phyloP scores from a whole-genome alignment of 2,888 invertebrate species.

The Sphaerophoria taeniata region DNA sequence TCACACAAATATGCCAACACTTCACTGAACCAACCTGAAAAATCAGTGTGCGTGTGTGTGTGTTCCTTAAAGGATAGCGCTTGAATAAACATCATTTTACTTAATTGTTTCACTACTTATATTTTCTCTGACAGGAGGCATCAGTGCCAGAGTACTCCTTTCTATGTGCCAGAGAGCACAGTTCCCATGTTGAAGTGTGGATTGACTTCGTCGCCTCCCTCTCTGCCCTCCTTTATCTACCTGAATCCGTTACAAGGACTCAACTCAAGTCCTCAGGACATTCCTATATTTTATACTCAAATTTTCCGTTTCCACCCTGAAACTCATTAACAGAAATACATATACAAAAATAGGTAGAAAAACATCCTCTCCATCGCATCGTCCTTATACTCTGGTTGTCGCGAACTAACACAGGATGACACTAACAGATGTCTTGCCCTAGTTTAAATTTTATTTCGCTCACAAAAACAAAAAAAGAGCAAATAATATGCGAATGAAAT shows the following conservation, averaged over 20 bases:
- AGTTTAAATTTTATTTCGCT: slow-evolving; percentile 47
- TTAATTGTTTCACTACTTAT: slow-evolving; percentile 50
- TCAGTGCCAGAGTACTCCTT: slow-evolving; percentile 10
- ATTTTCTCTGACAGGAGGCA: slow-evolving; percentile 40
- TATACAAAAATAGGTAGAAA: not conserved
- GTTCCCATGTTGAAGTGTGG: slow-evolving; percentile 7
- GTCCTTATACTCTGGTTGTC: slow-evolving; percentile 2
- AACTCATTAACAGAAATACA: slow-evolving; percentile 64
- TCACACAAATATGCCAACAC: no score
- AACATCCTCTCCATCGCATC: not conserved
- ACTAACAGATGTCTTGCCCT: slow-evolving; percentile 70
- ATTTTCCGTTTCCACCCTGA: slow-evolving; percentile 67
- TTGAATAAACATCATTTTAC: slow-evolving; percentile 26
- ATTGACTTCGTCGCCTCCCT: slow-evolving; percentile 17
- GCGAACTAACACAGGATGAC: slow-evolving; percentile 54
- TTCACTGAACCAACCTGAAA: no score
- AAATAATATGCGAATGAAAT: slow-evolving; percentile 31
- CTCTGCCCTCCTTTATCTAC: not conserved
- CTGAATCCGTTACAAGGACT: slow-evolving; percentile 36
- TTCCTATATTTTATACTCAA: slow-evolving; percentile 9
- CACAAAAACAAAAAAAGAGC: slow-evolving; percentile 5
- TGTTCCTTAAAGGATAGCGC: not conserved
- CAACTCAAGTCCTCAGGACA: slow-evolving; percentile 36
- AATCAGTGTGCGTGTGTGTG: no score
- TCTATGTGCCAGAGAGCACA: slow-evolving; percentile 25